phyloP scores from a whole-genome alignment of 2,797 vertebrate species.

The Etheostoma nigrum region DNA sequence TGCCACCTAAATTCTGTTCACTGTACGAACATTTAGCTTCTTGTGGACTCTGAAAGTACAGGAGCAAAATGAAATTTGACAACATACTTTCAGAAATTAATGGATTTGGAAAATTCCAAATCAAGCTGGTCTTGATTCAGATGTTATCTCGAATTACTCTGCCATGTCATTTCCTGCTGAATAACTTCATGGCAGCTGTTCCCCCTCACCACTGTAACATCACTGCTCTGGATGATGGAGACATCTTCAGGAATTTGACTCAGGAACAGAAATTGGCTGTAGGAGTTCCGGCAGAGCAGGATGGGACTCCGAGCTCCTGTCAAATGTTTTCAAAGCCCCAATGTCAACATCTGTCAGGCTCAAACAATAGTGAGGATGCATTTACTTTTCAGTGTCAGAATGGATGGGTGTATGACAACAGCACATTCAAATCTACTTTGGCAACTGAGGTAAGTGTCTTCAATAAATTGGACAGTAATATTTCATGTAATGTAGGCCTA shows the following conservation, averaged over 20 bases:
- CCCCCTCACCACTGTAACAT: slow-evolving; percentile 89
- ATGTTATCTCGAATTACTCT: slow-evolving; percentile 85
- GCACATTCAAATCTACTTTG: slow-evolving; percentile 89
- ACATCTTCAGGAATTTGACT: slow-evolving; percentile 84
- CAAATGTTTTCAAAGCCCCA: slow-evolving; percentile 84
- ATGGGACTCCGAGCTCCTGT: slow-evolving; percentile 88
- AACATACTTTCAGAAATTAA: slow-evolving; percentile 87
- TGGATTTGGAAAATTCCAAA: slow-evolving; percentile 92
- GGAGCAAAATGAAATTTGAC: slow-evolving; percentile 89
- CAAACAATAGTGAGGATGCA: slow-evolving; percentile 49
- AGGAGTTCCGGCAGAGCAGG: slow-evolving; percentile 81
- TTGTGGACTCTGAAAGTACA: neutral
- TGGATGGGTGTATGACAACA: slow-evolving; percentile 92
- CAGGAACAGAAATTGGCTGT: slow-evolving; percentile 80
- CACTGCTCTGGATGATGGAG: slow-evolving; percentile 67
- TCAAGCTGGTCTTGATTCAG: slow-evolving; percentile 82
- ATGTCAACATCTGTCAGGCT: slow-evolving; percentile 67
- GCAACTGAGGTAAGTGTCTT: slow-evolving; percentile 88
- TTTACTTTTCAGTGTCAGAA: slow-evolving; percentile 81
- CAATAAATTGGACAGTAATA: neutral
- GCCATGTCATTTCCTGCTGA: slow-evolving; percentile 91
- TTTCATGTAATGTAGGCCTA: neutral
- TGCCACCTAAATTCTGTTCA: neutral
- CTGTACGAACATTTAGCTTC: neutral
- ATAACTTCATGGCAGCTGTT: slow-evolving; percentile 90